Conservation (phyloP, 2,113 vertebrate species). For the Origma solitaria region DNA sequence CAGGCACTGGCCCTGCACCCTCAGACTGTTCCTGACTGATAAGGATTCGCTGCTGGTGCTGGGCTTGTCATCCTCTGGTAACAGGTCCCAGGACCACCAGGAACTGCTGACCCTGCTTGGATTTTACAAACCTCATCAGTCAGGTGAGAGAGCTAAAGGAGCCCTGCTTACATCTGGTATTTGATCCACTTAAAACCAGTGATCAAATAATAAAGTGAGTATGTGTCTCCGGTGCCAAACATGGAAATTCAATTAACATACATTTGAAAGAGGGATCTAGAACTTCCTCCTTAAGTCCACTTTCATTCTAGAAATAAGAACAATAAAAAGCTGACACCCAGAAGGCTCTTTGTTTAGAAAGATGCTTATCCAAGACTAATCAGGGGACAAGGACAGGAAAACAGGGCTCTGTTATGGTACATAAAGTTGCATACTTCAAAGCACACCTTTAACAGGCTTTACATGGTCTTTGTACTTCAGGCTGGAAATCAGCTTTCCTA, state of each 20-base stretch:
- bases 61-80: background rate
- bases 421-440: slow-evolving; percentile 23
- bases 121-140: slow-evolving; percentile 14
- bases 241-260: slow-evolving; percentile 28
- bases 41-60: background rate
- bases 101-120: background rate
- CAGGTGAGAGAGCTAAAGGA: slow-evolving; percentile 26
- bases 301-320: slow-evolving; percentile 22
- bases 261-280: slow-evolving; percentile 20
- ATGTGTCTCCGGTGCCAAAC: background rate
- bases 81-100: background rate
- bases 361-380: background rate
- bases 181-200: background rate
- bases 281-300: background rate
- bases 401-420: background rate
- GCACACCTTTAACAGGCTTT: slow-evolving; percentile 2
- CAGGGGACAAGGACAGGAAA: background rate
- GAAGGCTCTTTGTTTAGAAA: background rate
- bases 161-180: background rate
- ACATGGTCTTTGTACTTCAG: background rate
- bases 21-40: slow-evolving; percentile 10
- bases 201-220: background rate
- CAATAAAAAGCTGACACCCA: background rate
- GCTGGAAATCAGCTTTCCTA: background rate
- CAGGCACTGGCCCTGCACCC: background rate